Percentiles rank a stretch among this genome's conserved stretches.
These are phyloP conservation scores for Carcharodon carcharias DNA, from an alignment of 2,797 vertebrate genomes.

Conservation along the genomic window DNA sequence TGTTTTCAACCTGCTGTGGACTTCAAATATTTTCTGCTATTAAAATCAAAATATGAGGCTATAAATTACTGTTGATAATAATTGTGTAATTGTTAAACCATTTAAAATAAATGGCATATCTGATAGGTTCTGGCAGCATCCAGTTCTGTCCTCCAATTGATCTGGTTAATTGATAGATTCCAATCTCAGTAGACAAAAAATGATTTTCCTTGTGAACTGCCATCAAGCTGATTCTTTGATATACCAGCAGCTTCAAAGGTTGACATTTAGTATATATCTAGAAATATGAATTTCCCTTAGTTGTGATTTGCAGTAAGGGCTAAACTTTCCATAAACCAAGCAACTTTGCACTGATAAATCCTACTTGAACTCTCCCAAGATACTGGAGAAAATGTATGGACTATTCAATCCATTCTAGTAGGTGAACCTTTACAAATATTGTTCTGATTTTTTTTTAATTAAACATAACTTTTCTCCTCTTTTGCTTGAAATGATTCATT, in stretches of 20 bases:
- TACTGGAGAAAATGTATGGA: background rate
- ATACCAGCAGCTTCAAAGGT: background rate
- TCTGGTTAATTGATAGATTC: background rate
- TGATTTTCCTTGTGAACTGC: background rate
- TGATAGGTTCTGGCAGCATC: background rate
- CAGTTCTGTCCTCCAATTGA: too few relatives aligned
- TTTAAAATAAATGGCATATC: background rate
- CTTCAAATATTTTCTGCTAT: background rate
- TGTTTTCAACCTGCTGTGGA: background rate
- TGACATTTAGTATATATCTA: background rate
- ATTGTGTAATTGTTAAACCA: background rate
- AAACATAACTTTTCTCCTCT: background rate
- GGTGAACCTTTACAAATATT: background rate
- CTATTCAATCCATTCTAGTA: background rate
- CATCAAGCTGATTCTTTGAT: background rate
- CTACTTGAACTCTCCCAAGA: background rate
- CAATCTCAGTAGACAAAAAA: background rate
- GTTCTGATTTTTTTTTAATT: background rate
- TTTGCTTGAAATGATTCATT: background rate
- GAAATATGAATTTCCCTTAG: background rate
- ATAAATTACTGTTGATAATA: background rate
- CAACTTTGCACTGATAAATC: background rate
- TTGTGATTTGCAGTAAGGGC: background rate
- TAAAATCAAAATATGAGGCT: background rate
- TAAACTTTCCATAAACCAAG: background rate